Conservation (phyloP, 2,113 vertebrate species). For the Osmerus eperlanus region DNA sequence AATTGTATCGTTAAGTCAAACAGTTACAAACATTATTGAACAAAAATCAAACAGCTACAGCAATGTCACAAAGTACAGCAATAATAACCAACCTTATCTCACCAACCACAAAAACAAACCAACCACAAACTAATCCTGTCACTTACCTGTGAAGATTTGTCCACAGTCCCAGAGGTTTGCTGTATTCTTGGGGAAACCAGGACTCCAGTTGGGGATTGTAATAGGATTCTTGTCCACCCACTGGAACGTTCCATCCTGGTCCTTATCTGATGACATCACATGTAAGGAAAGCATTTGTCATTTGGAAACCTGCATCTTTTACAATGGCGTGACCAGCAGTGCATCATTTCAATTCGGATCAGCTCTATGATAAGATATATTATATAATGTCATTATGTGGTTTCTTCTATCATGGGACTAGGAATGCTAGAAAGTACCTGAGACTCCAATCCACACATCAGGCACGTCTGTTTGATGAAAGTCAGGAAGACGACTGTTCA, state of each 20-base stretch:
- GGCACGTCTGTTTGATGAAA: slow-evolving; percentile 70
- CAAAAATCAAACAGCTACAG: not conserved
- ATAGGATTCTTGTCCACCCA: slow-evolving; percentile 68
- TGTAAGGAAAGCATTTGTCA: not conserved
- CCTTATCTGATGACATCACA: slow-evolving; percentile 58
- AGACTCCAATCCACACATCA: slow-evolving; percentile 76
- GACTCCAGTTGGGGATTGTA: slow-evolving; percentile 64
- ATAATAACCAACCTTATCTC: not conserved
- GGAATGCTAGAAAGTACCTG: slow-evolving; percentile 52
- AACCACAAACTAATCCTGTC: not conserved
- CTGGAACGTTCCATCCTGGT: slow-evolving; percentile 65
- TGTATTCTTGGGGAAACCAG: slow-evolving; percentile 66
- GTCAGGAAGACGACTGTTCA: slow-evolving; percentile 72
- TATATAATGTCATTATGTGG: too few species aligned
- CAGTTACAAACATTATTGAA: too few species aligned
- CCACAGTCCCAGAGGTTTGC: slow-evolving; percentile 70
- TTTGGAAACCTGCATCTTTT: not conserved
- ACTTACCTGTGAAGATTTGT: slow-evolving; percentile 74
- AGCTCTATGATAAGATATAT: too few species aligned
- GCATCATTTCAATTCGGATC: too few species aligned
- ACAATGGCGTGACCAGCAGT: not conserved
- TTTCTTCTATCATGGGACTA: not conserved
- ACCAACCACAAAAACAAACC: too few species aligned
- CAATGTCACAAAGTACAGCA: too few species aligned
- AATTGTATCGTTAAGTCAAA: too few species aligned